Conservation (phyloP, 2,888 invertebrate species). For the Pseudococcus jackbeardsleyi region DNA sequence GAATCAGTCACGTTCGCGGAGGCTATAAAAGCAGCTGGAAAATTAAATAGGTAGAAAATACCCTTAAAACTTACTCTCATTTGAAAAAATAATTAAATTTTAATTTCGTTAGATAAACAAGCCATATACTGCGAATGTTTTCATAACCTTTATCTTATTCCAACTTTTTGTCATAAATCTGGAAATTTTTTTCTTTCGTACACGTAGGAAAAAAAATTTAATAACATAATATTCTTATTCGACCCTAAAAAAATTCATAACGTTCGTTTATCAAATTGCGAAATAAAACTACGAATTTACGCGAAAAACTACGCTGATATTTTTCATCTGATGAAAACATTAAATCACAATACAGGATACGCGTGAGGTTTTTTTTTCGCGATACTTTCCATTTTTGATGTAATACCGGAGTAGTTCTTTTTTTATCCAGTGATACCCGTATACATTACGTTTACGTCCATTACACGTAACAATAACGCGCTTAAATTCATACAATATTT, state of each 20-base stretch:
- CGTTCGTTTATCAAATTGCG: neutral
- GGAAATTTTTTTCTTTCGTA: neutral
- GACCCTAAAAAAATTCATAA: neutral
- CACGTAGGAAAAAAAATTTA: neutral
- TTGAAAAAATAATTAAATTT: slow-evolving; percentile 32
- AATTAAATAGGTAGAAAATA: neutral
- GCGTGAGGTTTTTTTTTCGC: neutral
- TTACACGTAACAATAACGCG: slow-evolving; percentile 12
- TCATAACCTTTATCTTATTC: neutral
- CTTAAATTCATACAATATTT: slow-evolving; percentile 18
- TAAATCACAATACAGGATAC: neutral
- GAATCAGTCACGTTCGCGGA: neutral
- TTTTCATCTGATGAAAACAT: neutral
- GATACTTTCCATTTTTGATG: neutral
- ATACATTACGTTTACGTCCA: neutral
- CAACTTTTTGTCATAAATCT: neutral
- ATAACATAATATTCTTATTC: neutral
- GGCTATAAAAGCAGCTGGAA: neutral
- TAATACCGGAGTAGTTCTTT: neutral
- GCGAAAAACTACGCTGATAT: neutral
- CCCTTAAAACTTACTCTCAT: neutral
- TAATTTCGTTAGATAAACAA: slow-evolving; percentile 19
- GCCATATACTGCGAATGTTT: slow-evolving; percentile 28
- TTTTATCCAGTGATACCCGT: neutral
- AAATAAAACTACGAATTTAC: neutral